Evolutionary conservation across 2,888 invertebrate genomes (phyloP).

Genomic region (Eremobia ochroleuca): DNA sequence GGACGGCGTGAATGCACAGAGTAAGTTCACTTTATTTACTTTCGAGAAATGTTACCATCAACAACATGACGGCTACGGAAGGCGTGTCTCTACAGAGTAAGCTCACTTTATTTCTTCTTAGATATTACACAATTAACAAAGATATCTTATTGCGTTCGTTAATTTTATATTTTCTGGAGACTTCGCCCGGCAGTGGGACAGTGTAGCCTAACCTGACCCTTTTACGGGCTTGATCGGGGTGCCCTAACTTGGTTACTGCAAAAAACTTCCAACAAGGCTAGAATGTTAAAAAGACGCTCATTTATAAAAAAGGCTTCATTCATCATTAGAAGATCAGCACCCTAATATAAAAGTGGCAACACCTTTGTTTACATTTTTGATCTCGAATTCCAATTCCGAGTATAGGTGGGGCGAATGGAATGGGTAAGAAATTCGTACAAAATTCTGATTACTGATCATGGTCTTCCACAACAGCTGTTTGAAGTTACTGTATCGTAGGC

Average conservation of each 20-base stretch:
- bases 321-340: neutral
- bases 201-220: neutral
- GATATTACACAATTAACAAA: neutral
- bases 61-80: constrained; percentile 62
- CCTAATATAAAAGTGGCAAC: too few relatives aligned
- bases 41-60: constrained; percentile 19
- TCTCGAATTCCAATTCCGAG: too few relatives aligned
- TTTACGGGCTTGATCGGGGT: neutral
- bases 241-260: neutral
- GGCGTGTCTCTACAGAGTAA: constrained; percentile 71
- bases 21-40: too few relatives aligned
- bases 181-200: neutral
- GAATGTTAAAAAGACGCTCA: neutral
- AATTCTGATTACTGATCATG: too few relatives aligned
- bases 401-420: too few relatives aligned
- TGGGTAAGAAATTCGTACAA: too few relatives aligned
- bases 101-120: constrained; percentile 1
- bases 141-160: neutral
- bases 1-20: too few relatives aligned
- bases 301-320: neutral
- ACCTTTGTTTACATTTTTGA: too few relatives aligned
- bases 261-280: neutral
- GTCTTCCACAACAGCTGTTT: too few relatives aligned
- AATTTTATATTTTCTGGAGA: neutral
- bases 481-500: too few relatives aligned